phyloP scores from a whole-genome alignment of 2,888 invertebrate genomes.

The Melinaea marsaeus region DNA sequence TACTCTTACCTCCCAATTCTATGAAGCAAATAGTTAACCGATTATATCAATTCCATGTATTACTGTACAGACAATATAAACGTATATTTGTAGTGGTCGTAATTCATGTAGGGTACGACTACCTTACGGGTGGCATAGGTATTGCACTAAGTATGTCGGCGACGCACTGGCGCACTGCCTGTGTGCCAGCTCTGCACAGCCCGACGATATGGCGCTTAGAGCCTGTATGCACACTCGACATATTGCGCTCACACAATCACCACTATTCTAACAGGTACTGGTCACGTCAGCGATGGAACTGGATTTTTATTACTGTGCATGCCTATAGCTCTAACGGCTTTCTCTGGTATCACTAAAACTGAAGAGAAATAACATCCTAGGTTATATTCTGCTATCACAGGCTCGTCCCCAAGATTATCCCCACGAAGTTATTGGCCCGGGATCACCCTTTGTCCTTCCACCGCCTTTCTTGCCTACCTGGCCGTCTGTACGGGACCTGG shows the following conservation, averaged over 20 bases:
- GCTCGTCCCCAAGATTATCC: slow-evolving; percentile 92
- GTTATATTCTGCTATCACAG: slow-evolving; percentile 57
- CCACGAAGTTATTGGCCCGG: slow-evolving; percentile 79
- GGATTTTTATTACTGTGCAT: too few relatives aligned
- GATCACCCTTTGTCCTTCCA: slow-evolving; percentile 93
- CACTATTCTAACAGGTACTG: slow-evolving; percentile 90
- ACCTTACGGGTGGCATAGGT: slow-evolving; percentile 96
- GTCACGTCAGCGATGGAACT: too few relatives aligned
- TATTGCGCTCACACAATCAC: slow-evolving; percentile 84
- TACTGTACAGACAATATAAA: too few relatives aligned
- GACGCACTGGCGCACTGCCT: slow-evolving; percentile 76
- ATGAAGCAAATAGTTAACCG: too few relatives aligned
- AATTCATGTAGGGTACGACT: slow-evolving; percentile 84
- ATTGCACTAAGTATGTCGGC: slow-evolving; percentile 86
- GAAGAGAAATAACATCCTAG: too few relatives aligned
- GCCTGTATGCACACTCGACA: slow-evolving; percentile 80
- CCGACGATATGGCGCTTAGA: slow-evolving; percentile 95
- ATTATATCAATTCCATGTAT: too few relatives aligned
- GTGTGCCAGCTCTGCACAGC: slow-evolving; percentile 81
- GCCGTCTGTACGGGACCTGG: slow-evolving; percentile 85
- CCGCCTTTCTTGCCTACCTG: slow-evolving; percentile 91
- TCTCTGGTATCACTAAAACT: too few relatives aligned
- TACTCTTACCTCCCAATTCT: too few relatives aligned
- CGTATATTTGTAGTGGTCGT: not conserved
- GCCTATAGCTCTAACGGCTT: too few relatives aligned